Conservation (phyloP, 1,140 invertebrate genomes). For the Trypoxylus dichotomus region DNA sequence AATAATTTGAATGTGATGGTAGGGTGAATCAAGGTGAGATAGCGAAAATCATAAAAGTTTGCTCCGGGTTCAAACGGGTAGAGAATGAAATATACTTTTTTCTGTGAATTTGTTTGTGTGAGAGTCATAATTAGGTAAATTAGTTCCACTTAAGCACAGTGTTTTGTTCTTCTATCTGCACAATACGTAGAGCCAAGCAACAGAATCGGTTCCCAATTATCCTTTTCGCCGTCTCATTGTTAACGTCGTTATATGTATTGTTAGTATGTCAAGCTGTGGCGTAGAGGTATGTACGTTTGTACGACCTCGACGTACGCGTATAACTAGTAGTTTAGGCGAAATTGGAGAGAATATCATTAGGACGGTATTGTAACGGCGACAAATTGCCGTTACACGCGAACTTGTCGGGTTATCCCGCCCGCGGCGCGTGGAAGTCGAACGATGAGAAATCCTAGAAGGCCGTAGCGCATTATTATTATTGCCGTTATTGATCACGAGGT, state of each 20-base stretch:
- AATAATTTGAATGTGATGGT: too few species aligned
- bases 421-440: not conserved
- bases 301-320: not conserved
- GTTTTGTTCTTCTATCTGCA: too few species aligned
- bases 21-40: too few species aligned
- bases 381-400: conserved; percentile 1
- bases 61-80: too few species aligned
- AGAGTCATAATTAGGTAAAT: too few species aligned
- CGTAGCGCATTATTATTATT: not conserved
- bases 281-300: not conserved
- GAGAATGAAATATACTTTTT: too few species aligned
- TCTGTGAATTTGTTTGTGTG: too few species aligned
- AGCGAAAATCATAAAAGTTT: too few species aligned
- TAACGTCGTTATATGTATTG: not conserved
- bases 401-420: not conserved
- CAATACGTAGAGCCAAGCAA: too few species aligned
- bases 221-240: not conserved
- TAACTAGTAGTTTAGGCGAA: not conserved
- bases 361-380: not conserved
- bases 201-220: not conserved
- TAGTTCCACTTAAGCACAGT: too few species aligned
- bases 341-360: conserved; percentile 7
- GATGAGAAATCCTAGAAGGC: not conserved
- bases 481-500: not conserved
- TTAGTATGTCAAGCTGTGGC: not conserved